phyloP scores from a whole-genome alignment of 2,113 vertebrate genomes.

The Cheirogaleus medius region DNA sequence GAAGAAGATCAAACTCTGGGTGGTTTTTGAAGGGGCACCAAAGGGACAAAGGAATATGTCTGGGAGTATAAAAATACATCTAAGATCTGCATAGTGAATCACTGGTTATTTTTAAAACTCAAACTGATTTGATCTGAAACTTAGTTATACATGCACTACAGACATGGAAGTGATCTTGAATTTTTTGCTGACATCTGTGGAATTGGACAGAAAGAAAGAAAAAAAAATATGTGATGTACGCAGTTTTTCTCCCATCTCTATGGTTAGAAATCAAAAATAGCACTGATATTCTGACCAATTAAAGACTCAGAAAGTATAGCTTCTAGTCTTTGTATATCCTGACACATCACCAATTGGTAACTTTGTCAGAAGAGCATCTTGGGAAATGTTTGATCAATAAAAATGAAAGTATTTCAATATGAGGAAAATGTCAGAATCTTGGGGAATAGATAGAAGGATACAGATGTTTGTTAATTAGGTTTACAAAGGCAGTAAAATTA shows the following conservation, averaged over 20 bases:
- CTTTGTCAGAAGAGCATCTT: constrained; percentile 57
- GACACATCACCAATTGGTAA: constrained; percentile 5
- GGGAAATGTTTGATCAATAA: constrained; percentile 66
- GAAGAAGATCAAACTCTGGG: constrained; percentile 59
- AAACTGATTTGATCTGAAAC: constrained; percentile 65
- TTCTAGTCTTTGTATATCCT: neutral
- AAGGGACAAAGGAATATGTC: constrained; percentile 58
- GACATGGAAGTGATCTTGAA: constrained; percentile 17
- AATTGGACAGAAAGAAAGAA: neutral
- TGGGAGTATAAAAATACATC: constrained; percentile 73
- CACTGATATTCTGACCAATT: neutral
- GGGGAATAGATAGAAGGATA: constrained; percentile 46
- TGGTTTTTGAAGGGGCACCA: constrained; percentile 63
- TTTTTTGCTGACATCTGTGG: constrained; percentile 51
- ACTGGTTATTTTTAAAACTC: constrained; percentile 72
- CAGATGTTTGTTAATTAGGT: constrained; percentile 75
- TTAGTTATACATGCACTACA: constrained; percentile 40
- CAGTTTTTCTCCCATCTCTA: neutral
- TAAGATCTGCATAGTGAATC: constrained; percentile 78
- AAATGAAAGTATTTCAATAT: constrained; percentile 51
- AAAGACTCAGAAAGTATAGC: neutral
- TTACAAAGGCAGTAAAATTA: constrained; percentile 67
- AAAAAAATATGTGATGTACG: neutral
- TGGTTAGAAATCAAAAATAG: neutral
- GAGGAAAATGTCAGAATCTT: constrained; percentile 71